These are phyloP conservation scores for Andrena camellia DNA, from an alignment of 2,888 invertebrate genomes.

Conservation along the genomic window DNA sequence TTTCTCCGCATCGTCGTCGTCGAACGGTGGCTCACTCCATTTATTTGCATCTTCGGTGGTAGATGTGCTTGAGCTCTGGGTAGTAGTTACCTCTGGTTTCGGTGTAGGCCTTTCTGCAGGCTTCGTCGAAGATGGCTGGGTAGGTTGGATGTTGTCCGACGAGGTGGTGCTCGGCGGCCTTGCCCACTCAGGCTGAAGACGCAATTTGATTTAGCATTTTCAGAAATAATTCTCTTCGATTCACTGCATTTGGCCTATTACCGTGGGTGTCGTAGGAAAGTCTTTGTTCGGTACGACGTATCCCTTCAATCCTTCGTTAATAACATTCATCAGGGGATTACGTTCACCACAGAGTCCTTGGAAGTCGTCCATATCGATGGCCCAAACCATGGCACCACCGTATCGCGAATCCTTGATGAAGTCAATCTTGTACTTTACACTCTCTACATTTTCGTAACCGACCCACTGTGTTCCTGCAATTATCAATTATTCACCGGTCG, in stretches of 20 bases:
- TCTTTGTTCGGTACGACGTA: constrained; percentile 87
- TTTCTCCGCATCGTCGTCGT: constrained; percentile 83
- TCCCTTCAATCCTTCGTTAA: constrained; percentile 90
- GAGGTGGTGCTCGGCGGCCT: constrained; percentile 90
- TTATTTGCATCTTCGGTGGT: constrained; percentile 31
- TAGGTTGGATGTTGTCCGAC: constrained; percentile 35
- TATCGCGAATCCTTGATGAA: constrained; percentile 94
- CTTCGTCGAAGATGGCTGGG: constrained; percentile 13
- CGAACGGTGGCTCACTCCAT: constrained; percentile 50
- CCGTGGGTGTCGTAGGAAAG: constrained; percentile 88
- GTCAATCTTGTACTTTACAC: constrained; percentile 95
- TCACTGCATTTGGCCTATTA: constrained; percentile 16
- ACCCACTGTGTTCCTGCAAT: constrained; percentile 92
- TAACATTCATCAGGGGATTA: constrained; percentile 91
- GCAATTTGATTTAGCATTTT: neutral
- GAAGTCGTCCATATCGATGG: constrained; percentile 97
- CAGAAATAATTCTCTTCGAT: neutral
- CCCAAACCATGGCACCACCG: constrained; percentile 97
- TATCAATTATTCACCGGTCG: neutral
- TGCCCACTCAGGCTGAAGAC: constrained; percentile 92
- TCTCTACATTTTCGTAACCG: constrained; percentile 93
- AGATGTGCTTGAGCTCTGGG: neutral
- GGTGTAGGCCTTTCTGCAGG: constrained; percentile 15
- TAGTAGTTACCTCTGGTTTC: constrained; percentile 1
- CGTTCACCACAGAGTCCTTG: constrained; percentile 92